These are phyloP conservation scores for Matsumyia berberina DNA, from an alignment of 2,888 invertebrate genomes.

Conservation along the genomic window DNA sequence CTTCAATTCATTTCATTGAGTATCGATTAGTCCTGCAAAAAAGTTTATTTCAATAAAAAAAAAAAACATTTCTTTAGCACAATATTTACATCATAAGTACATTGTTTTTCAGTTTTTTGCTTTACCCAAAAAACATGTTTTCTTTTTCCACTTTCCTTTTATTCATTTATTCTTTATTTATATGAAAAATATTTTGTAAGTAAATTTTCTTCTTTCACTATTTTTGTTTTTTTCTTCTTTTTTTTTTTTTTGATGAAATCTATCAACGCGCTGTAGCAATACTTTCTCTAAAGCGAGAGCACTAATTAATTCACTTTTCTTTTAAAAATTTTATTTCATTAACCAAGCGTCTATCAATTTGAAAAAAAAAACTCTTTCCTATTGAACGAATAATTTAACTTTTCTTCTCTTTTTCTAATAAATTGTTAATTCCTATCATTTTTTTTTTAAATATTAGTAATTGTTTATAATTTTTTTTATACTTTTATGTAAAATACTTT, in stretches of 20 bases:
- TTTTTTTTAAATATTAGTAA: constrained; percentile 43
- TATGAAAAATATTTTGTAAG: constrained; percentile 74
- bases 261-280: constrained; percentile 71
- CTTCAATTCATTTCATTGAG: background rate
- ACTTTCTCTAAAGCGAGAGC: constrained; percentile 68
- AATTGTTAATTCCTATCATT: constrained; percentile 40
- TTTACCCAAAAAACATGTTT: constrained; percentile 49
- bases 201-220: constrained; percentile 74
- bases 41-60: constrained; percentile 49
- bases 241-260: constrained; percentile 63
- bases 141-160: constrained; percentile 33
- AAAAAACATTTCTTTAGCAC: constrained; percentile 56
- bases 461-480: constrained; percentile 36
- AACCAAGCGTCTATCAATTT: constrained; percentile 64
- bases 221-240: constrained; percentile 53
- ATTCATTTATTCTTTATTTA: constrained; percentile 39
- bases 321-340: constrained; percentile 9
- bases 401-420: constrained; percentile 51
- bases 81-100: constrained; percentile 79
- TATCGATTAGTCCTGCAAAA: constrained; percentile 1
- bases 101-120: constrained; percentile 66
- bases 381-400: constrained; percentile 56
- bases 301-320: constrained; percentile 58
- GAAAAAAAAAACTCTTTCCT: constrained; percentile 42
- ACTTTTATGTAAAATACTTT: constrained; percentile 53